Evolutionary conservation across 2,888 invertebrate genomes (phyloP).

Genomic region (Nomada lathburiana): DNA sequence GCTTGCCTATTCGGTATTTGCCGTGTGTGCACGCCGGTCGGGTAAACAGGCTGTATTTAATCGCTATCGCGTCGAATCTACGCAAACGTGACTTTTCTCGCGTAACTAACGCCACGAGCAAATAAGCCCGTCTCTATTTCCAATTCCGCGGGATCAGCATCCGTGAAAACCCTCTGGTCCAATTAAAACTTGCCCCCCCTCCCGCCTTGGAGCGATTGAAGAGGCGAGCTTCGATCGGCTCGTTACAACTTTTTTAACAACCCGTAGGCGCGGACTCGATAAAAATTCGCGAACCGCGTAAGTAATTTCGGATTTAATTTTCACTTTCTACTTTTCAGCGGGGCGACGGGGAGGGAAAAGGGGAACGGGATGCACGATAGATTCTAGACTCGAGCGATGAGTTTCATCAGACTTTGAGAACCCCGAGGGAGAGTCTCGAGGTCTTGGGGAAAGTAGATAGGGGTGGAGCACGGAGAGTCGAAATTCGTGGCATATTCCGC

Average conservation of each 20-base stretch:
- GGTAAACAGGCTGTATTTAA: slow-evolving; percentile 35
- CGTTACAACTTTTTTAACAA: slow-evolving; percentile 32
- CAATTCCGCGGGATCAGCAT: not conserved
- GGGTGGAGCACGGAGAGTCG: not conserved
- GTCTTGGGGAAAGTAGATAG: not conserved
- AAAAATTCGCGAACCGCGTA: not conserved
- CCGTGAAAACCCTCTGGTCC: slow-evolving; percentile 18
- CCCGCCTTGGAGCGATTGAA: slow-evolving; percentile 4
- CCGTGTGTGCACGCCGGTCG: slow-evolving; percentile 1
- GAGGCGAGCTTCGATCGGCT: not conserved
- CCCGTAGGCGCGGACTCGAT: not conserved
- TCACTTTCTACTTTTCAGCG: no score
- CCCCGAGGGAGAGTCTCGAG: not conserved
- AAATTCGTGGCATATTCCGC: slow-evolving; percentile 68
- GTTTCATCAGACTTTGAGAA: slow-evolving; percentile 18
- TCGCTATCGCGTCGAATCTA: slow-evolving; percentile 37
- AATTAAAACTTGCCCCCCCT: slow-evolving; percentile 30
- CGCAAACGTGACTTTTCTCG: slow-evolving; percentile 46
- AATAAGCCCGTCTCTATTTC: slow-evolving; percentile 30
- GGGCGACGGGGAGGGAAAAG: no score
- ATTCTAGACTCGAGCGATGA: slow-evolving; percentile 26
- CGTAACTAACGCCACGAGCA: slow-evolving; percentile 30
- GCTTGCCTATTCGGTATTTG: slow-evolving; percentile 27
- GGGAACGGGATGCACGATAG: slow-evolving; percentile 6
- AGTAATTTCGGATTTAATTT: not conserved